These are phyloP conservation scores for Paracentrotus lividus DNA, from an alignment of 53 echinoderm and acorn worm species.

Conservation along the genomic window DNA sequence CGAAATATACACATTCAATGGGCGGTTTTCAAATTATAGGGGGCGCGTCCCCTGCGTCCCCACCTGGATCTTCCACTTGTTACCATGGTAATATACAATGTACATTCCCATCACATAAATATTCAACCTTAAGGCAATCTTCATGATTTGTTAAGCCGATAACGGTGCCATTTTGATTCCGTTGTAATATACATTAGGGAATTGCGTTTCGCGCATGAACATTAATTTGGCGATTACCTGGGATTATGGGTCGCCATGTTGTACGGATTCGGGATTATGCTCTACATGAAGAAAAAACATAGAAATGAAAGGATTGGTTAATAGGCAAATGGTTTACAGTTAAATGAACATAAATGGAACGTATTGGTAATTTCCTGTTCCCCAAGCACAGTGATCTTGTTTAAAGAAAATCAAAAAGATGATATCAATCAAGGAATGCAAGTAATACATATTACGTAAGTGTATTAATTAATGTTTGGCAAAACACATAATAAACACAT, in stretches of 20 bases:
- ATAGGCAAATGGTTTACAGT: conserved; percentile 41
- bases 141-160: background rate
- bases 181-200: conserved; percentile 51
- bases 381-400: background rate
- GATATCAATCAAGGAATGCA: too few relatives aligned
- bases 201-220: background rate
- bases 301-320: conserved; percentile 26
- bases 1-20: too few relatives aligned
- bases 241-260: background rate
- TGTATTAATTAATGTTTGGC: too few relatives aligned
- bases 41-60: too few relatives aligned
- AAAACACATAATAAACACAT: too few relatives aligned
- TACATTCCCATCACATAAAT: background rate
- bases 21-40: too few relatives aligned
- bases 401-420: background rate
- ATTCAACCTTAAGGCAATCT: background rate
- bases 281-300: background rate
- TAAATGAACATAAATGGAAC: conserved; percentile 23
- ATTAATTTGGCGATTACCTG: conserved; percentile 44
- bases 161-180: background rate
- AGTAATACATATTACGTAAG: too few relatives aligned
- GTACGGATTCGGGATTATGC: conserved; percentile 36
- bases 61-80: too few relatives aligned
- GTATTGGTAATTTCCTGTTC: conserved; percentile 34
- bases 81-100: background rate